phyloP scores from a whole-genome alignment of 2,113 vertebrate genomes.

The Cynopterus brachyotis region DNA sequence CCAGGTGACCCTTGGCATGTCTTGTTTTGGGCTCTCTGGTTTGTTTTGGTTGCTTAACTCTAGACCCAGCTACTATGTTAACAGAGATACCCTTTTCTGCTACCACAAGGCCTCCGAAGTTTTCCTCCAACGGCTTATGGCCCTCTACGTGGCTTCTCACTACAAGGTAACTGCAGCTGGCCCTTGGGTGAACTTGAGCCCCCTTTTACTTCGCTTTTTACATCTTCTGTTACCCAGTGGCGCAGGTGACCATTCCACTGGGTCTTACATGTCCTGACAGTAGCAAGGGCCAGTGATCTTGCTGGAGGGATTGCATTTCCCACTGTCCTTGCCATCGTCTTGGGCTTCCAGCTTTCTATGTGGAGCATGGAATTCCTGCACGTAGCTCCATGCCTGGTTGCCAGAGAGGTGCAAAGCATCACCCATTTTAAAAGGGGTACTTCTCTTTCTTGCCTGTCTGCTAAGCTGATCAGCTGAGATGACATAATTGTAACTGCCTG shows the following conservation, averaged over 20 bases:
- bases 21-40: not conserved
- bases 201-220: not conserved
- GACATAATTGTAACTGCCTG: not conserved
- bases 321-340: not conserved
- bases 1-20: not conserved
- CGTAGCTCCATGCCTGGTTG: rapidly evolving
- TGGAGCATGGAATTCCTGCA: not conserved
- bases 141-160: conserved; percentile 98
- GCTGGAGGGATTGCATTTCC: not conserved
- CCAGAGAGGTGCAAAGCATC: not conserved
- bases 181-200: not conserved
- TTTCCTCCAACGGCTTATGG: conserved; percentile 96
- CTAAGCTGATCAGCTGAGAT: not conserved
- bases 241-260: not conserved
- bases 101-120: conserved; percentile 97
- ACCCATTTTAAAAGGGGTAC: not conserved
- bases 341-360: not conserved
- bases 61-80: conserved; percentile 93
- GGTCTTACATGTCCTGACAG: not conserved
- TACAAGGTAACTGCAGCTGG: conserved; percentile 90
- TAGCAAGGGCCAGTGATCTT: not conserved
- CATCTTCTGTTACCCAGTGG: not conserved
- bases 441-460: not conserved
- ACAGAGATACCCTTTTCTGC: conserved; percentile 97
- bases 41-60: conserved; percentile 81